Base-by-base conservation (phyloP, 2,113 vertebrate species). In the Saccopteryx leptura region DNA sequence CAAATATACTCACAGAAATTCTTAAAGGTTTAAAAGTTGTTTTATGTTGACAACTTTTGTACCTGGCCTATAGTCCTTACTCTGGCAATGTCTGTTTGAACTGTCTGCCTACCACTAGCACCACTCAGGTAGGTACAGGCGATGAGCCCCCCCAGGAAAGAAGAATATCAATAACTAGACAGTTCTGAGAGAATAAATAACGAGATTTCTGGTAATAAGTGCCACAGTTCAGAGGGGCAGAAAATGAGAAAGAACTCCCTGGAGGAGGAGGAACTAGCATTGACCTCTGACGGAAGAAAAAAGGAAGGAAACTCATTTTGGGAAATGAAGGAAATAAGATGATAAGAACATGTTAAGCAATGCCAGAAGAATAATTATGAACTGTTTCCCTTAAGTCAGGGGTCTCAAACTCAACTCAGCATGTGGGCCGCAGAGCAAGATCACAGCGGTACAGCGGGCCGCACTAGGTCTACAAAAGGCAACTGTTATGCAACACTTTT, bases 271-370 rank as follows among this genome's bases (percentile, higher is more conserved):
- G n/a, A 88, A n/a, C 78, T 89, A 50, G 61, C 15, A 39, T 46
- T 71, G 50, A 93, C 56, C 50, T 10, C 28, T 46, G 50, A 91
- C 74, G 92, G 76, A 93, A 93, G 66, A 89, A 54, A 65, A 46
- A 31, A 90, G 56, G 52, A 92, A 96, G 88, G 88, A 93, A 94
- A 68, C 33, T 72, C 19, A 26, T 61, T 85, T 85, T 2, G n/a
- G 88, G n/a, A 95, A 90, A n/a, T 85, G 13, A 69, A 65, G n/a
- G n/a, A 84, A 92, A 79, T 88, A 9, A 75, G 52, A 91, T 31
- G 58, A 21, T 88, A 54, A 90, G 24, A 80, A 28, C 63, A 54
- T 60, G 75, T 80, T 89, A 69, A 94, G 71, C n/a, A 94, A 92
- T 61, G 26, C 58, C 79, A 65, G 39, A 80, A 91, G 54, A 76